A percentile compares a stretch with the other conserved stretches of the same genome.
Conservation (phyloP, 2,113 vertebrate species). For the Emydocephalus ijimae region DNA sequence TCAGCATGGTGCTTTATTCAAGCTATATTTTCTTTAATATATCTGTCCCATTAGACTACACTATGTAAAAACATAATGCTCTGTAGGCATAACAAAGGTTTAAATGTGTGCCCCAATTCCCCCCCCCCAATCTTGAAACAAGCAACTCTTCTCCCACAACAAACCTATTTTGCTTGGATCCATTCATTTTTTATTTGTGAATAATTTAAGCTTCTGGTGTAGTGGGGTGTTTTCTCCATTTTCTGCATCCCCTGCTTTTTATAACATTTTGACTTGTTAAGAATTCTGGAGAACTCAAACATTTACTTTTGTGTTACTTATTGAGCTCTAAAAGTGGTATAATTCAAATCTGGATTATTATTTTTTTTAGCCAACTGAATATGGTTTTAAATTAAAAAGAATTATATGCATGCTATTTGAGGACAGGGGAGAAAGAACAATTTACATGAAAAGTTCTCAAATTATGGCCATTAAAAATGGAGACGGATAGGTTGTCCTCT, state of each 20-base stretch:
- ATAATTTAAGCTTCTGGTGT: neutral
- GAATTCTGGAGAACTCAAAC: neutral
- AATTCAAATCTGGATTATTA: neutral
- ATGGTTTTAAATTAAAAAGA: neutral
- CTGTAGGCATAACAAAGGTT: neutral
- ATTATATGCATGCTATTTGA: neutral
- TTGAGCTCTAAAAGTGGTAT: neutral
- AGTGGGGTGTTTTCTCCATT: neutral
- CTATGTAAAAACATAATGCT: neutral
- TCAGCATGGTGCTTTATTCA: constrained; percentile 20
- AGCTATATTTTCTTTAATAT: neutral
- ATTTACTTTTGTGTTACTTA: neutral
- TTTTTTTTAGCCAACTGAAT: neutral
- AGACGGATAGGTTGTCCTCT: neutral
- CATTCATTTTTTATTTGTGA: neutral
- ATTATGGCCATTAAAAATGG: neutral
- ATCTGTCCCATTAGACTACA: neutral
- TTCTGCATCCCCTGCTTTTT: neutral
- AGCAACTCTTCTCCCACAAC: neutral
- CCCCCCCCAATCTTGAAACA: neutral
- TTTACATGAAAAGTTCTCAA: neutral
- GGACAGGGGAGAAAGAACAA: neutral
- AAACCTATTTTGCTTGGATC: neutral
- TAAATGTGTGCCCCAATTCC: neutral
- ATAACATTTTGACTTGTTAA: neutral